Conservation (phyloP, 2,113 vertebrate species). For the Grammomys surdaster region DNA sequence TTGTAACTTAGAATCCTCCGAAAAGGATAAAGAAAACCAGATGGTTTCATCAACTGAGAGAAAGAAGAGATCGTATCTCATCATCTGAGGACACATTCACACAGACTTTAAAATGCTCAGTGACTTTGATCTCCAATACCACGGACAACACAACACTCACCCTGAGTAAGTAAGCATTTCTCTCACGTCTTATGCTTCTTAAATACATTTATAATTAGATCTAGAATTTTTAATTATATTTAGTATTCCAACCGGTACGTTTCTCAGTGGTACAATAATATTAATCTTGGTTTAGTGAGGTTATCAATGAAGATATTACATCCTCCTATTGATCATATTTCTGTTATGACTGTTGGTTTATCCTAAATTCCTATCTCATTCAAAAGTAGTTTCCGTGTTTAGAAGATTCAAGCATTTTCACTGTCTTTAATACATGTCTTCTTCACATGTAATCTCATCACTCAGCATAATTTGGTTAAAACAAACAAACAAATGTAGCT, state of each 20-base stretch:
- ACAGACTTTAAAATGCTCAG: neutral
- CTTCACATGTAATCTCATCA: neutral
- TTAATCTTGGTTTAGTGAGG: neutral
- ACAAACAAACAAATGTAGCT: neutral
- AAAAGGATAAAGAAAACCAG: neutral
- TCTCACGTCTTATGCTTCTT: neutral
- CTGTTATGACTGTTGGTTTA: neutral
- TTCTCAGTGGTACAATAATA: neutral
- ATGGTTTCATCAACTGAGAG: neutral
- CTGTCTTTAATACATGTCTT: neutral
- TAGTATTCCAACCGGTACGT: neutral
- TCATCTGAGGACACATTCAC: neutral
- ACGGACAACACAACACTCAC: neutral
- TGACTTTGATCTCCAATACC: neutral
- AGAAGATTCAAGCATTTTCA: neutral
- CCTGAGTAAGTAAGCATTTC: neutral
- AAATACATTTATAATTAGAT: neutral
- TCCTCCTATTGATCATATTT: neutral
- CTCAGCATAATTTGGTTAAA: neutral
- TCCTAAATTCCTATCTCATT: neutral
- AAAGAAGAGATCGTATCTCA: neutral
- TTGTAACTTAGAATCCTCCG: neutral
- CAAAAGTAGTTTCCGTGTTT: neutral
- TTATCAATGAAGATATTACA: neutral
- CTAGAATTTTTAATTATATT: neutral